Base-by-base conservation (phyloP, 1,140 invertebrate genomes). In the Homalodisca vitripennis region DNA sequence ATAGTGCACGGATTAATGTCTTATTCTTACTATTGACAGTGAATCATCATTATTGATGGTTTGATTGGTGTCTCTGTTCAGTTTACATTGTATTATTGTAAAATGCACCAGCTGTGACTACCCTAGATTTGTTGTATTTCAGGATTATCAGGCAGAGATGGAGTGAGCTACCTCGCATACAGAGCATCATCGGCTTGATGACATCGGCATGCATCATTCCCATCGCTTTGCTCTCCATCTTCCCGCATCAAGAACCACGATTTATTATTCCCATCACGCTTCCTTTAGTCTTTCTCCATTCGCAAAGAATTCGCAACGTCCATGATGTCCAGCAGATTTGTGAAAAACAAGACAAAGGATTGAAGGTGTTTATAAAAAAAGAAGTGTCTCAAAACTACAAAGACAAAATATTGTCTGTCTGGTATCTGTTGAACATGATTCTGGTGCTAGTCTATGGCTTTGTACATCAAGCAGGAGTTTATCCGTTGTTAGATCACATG, bases 171-270 rank as follows among this genome's bases (percentile, higher is more conserved):
- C 92, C 92, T 24, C 82, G 87, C 72, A 84, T 91, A 51, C 86
- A 90, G 76, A 90, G 87, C 73, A 87, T 93, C 55, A 87, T 87
- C 67, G 88, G 88, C 0, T 78, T 93, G 32, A 91, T 94, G 88
- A 84, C 86, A 1, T 84, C 86, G 30, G 89, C 88, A 12, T 87
- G 90, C 55, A 81, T 92, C n/a, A 77, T 88, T 34, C 94, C 95
- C 0, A 79, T 97, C 0, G 76, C 83, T 10, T 60, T 91, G 2
- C 77, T 98, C 0, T 97, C 94, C 0, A 69, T 91, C 0, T 90
- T 97, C 77, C 92, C 93, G 1, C 95, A 98, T 78, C 95, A 98
- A 80, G 95, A 98, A 78, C 88, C 94, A 1, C 82, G 95, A 62
- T 98, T 98, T 79, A 84, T 98, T 2, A 85, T 97, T 66, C 94